A percentile compares a stretch with the other conserved stretches of the same genome.
phyloP scores from a whole-genome alignment of 2,113 vertebrate genomes.

The Bubalus kerabau region DNA sequence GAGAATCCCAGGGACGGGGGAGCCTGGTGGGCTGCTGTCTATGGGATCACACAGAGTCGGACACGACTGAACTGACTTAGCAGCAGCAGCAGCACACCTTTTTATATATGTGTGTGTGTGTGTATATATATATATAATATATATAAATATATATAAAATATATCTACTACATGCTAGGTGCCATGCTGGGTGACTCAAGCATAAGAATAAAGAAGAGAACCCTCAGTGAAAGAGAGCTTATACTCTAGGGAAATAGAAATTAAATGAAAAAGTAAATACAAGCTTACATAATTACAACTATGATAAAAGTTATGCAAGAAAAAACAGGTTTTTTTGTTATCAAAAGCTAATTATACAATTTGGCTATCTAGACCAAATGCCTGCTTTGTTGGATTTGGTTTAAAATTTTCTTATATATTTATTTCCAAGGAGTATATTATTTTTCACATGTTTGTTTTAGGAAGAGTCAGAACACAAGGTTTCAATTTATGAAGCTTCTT shows the following conservation, averaged over 20 bases:
- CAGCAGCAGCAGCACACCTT: too few species aligned
- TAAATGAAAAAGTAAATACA: neutral
- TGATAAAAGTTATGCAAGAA: neutral
- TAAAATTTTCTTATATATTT: neutral
- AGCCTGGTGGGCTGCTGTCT: too few species aligned
- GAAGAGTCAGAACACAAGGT: neutral
- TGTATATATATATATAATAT: neutral
- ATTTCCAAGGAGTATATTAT: neutral
- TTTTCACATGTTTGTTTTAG: neutral
- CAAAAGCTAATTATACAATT: neutral
- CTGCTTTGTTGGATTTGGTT: neutral
- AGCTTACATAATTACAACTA: neutral
- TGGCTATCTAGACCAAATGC: neutral
- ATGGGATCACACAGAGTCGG: too few species aligned
- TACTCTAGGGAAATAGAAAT: neutral
- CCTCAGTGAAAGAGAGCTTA: neutral
- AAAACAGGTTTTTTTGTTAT: neutral
- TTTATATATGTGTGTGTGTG: neutral
- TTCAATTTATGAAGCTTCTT: neutral
- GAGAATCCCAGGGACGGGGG: too few species aligned
- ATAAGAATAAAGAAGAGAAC: neutral
- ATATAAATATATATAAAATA: neutral
- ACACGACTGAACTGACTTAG: accelerated
- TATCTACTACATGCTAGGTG: neutral
- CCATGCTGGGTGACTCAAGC: neutral